A percentile compares a stretch with the other conserved stretches of the same genome.
phyloP scores from a whole-genome alignment of 2,113 vertebrate species.

The Macquaria ambigua region DNA sequence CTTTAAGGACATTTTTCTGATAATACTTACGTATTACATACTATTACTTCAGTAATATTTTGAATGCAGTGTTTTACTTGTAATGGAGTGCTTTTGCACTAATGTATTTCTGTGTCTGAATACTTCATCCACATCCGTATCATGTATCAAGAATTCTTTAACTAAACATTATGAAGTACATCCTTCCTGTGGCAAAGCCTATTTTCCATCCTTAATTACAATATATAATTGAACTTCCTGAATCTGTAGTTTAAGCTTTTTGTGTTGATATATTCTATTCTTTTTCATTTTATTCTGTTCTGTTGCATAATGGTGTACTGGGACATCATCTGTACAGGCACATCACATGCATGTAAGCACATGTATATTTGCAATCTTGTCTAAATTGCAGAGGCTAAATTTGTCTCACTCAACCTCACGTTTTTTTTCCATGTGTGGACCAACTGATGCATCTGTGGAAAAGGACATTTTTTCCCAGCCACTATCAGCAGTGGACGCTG shows the following conservation, averaged over 20 bases:
- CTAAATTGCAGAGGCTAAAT: background rate
- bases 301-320: background rate
- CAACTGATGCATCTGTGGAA: constrained; percentile 57
- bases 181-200: too few relatives aligned
- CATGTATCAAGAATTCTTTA: too few relatives aligned
- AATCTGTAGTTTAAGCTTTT: background rate
- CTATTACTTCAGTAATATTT: too few relatives aligned
- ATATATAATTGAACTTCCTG: background rate
- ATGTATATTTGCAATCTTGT: background rate
- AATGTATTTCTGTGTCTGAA: too few relatives aligned
- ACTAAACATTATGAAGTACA: too few relatives aligned
- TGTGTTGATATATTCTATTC: background rate
- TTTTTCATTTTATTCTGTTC: background rate
- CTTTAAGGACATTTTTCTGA: too few relatives aligned
- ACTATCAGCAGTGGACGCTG: constrained; percentile 45
- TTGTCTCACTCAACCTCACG: background rate
- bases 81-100: too few relatives aligned
- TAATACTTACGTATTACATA: too few relatives aligned
- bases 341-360: background rate
- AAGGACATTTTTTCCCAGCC: constrained; percentile 71
- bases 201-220: too few relatives aligned
- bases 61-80: too few relatives aligned
- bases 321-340: background rate
- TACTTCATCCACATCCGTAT: too few relatives aligned
- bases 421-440: background rate